Conservation (phyloP, 2,888 invertebrate genomes). For the Drosophila phalerata region DNA sequence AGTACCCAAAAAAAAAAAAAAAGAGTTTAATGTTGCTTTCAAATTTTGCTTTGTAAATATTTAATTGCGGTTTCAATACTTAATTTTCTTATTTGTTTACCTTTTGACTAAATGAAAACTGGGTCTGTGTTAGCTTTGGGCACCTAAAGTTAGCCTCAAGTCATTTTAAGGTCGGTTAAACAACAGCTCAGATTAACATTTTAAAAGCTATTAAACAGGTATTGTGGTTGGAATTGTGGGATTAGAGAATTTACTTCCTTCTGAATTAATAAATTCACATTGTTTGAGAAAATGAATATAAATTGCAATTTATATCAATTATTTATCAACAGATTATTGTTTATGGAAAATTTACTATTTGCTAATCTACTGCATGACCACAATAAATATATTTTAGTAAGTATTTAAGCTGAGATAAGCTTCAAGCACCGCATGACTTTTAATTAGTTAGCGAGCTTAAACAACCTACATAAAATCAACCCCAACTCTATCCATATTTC, state of each 20-base stretch:
- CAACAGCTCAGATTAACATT: constrained; percentile 1
- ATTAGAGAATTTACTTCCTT: background rate
- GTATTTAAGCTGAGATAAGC: constrained; percentile 25
- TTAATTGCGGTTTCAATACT: constrained; percentile 61
- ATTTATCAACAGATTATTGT: background rate
- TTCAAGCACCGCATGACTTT: constrained; percentile 43
- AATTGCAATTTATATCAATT: constrained; percentile 2
- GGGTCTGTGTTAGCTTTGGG: constrained; percentile 5
- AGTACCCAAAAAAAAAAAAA: constrained; percentile 36
- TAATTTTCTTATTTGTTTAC: constrained; percentile 38
- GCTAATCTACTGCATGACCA: constrained; percentile 16
- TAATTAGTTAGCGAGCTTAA: constrained; percentile 58
- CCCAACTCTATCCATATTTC: background rate
- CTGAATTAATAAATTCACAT: constrained; percentile 8
- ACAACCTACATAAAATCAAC: background rate
- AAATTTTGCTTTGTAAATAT: constrained; percentile 66
- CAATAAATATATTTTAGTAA: constrained; percentile 26
- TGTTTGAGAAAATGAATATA: constrained; percentile 4
- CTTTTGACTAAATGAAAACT: constrained; percentile 8
- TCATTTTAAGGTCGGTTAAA: constrained; percentile 23
- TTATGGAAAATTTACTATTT: constrained; percentile 5
- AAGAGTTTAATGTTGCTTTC: constrained; percentile 38
- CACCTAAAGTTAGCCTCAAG: constrained; percentile 31
- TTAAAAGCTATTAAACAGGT: constrained; percentile 8
- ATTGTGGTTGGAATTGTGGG: background rate